A percentile compares a stretch with the other conserved stretches of the same genome.
phyloP scores from a whole-genome alignment of 1,140 invertebrate species.

The Melipona quadrifasciata region DNA sequence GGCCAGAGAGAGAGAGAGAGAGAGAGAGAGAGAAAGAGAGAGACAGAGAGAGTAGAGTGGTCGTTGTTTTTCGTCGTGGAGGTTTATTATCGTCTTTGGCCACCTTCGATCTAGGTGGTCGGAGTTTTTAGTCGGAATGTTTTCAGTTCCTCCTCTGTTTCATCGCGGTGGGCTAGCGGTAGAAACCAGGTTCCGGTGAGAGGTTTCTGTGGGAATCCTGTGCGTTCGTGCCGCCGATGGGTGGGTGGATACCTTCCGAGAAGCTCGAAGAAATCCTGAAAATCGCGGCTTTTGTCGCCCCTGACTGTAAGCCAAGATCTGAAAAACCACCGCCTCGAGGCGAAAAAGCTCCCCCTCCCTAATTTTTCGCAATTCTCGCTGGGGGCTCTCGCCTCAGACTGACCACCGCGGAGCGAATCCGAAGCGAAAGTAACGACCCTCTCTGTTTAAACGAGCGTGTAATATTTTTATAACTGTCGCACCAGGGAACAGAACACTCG shows the following conservation, averaged over 20 bases:
- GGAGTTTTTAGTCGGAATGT: background rate
- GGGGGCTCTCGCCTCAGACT: no score
- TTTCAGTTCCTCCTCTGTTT: background rate
- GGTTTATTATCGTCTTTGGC: background rate
- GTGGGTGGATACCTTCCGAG: conserved; percentile 5
- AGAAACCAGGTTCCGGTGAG: background rate
- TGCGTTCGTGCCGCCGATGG: background rate
- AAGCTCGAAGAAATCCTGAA: conserved; percentile 7
- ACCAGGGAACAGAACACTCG: no score
- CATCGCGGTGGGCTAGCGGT: no score
- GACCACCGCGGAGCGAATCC: background rate
- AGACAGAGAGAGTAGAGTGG: background rate
- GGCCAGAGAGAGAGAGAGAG: no score
- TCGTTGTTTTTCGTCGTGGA: conserved; percentile 10
- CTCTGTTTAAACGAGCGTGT: background rate
- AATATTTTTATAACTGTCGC: background rate
- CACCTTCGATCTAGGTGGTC: conserved; percentile 5
- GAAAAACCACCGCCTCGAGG: background rate
- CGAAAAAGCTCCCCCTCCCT: background rate
- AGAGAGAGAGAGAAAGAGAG: no score
- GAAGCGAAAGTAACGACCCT: background rate
- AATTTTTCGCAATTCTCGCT: conserved; percentile 19
- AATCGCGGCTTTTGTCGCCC: conserved; percentile 6
- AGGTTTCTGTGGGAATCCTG: background rate
- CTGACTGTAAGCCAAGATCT: background rate